A percentile compares a stretch with the other conserved stretches of the same genome.
Conservation (phyloP, 2,888 invertebrate species). For the Entomobrya multifasciata region DNA sequence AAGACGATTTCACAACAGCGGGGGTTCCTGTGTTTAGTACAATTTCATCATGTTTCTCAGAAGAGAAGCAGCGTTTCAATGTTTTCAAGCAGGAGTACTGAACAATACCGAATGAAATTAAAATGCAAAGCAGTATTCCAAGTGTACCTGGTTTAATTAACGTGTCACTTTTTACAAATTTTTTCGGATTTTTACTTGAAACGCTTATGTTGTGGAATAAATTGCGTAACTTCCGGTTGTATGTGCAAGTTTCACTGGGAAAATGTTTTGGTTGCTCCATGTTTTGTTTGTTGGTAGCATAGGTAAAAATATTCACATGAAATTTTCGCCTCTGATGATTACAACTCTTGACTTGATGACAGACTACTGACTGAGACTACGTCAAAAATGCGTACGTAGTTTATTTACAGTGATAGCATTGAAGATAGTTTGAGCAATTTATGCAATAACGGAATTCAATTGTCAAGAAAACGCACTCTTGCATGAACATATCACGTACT, state of each 20-base stretch:
- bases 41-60: background rate
- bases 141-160: constrained; percentile 4
- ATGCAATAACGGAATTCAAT: background rate
- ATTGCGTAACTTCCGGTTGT: background rate
- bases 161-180: background rate
- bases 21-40: too few relatives aligned
- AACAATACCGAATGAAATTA: background rate
- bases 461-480: constrained; percentile 13
- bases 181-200: background rate
- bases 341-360: too few relatives aligned
- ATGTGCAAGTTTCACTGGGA: constrained; percentile 19
- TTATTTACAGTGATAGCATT: too few relatives aligned
- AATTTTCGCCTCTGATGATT: too few relatives aligned
- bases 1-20: background rate
- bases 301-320: too few relatives aligned
- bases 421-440: too few relatives aligned
- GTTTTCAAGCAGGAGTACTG: constrained; percentile 4
- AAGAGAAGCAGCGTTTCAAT: background rate
- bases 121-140: background rate
- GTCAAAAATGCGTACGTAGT: too few relatives aligned
- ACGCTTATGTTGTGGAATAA: background rate
- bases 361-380: too few relatives aligned
- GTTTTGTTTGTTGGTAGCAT: background rate
- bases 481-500: constrained; percentile 23
- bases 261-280: background rate